Conservation (phyloP, 1,140 invertebrate genomes). For the Hylyphantes graminicola region DNA sequence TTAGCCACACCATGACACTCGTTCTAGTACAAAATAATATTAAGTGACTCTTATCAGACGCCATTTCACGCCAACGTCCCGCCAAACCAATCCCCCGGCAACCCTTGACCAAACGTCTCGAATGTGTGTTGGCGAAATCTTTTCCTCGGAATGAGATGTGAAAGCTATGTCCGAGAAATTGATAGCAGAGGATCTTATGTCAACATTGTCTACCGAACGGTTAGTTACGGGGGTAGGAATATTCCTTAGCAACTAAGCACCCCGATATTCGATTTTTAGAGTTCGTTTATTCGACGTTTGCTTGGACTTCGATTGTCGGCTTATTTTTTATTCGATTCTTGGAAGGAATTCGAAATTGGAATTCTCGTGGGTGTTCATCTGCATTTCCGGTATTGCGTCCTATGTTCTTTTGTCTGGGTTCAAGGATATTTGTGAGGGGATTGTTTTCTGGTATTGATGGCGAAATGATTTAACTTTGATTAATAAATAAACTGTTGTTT, state of each 20-base stretch:
- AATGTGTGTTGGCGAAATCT: slow-evolving; percentile 45
- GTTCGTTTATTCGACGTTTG: background rate
- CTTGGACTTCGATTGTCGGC: background rate
- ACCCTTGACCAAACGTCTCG: slow-evolving; percentile 48
- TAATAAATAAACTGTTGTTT: no score
- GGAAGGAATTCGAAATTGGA: slow-evolving; percentile 33
- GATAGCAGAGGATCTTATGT: slow-evolving; percentile 54
- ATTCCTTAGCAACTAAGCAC: slow-evolving; percentile 48
- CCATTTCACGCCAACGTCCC: background rate
- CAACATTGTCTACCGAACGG: slow-evolving; percentile 52
- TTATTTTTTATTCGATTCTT: slow-evolving; percentile 25
- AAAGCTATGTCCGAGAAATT: slow-evolving; percentile 57
- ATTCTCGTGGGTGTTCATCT: slow-evolving; percentile 12
- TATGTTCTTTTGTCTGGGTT: no score
- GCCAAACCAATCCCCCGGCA: slow-evolving; percentile 14
- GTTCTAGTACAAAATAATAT: no score
- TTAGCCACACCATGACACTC: background rate
- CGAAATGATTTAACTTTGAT: no score
- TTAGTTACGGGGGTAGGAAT: slow-evolving; percentile 52
- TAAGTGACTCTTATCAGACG: no score
- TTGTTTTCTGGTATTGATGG: no score
- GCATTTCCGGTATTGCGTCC: background rate
- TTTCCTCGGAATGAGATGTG: slow-evolving; percentile 56
- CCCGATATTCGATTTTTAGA: slow-evolving; percentile 55
- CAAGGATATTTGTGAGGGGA: no score